These are phyloP conservation scores for Darevskia mixta DNA, from an alignment of 2,797 vertebrate genomes.

Conservation along the genomic window DNA sequence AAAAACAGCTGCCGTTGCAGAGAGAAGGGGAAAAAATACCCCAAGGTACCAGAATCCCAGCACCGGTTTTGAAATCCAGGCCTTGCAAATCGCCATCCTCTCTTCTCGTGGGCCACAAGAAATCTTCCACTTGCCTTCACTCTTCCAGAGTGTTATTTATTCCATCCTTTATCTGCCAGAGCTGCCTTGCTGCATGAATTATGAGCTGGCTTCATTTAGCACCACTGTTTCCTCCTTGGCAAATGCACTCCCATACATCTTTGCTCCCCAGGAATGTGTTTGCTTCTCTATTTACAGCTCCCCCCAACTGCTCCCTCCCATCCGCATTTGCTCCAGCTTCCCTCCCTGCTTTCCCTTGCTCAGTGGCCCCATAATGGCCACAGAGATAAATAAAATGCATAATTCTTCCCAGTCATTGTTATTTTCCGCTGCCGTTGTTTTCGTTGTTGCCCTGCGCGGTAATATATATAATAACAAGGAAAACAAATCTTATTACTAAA, in stretches of 20 bases:
- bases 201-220: conserved; percentile 72
- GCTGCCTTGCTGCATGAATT: conserved; percentile 72
- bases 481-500: conserved; percentile 82
- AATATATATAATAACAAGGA: conserved; percentile 80
- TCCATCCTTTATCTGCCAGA: conserved; percentile 66
- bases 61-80: background rate
- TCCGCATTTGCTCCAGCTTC: conserved; percentile 21
- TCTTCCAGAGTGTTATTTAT: conserved; percentile 65
- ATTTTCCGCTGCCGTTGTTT: conserved; percentile 45
- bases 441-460: conserved; percentile 70
- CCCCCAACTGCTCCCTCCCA: conserved; percentile 51
- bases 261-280: conserved; percentile 65
- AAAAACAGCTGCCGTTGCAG: too few relatives aligned
- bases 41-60: background rate
- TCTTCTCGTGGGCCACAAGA: conserved; percentile 33
- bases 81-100: background rate
- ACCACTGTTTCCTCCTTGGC: conserved; percentile 72
- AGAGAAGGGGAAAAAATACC: background rate
- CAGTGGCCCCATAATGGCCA: conserved; percentile 72
- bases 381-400: conserved; percentile 82
- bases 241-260: conserved; percentile 72
- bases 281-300: conserved; percentile 77
- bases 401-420: conserved; percentile 78
- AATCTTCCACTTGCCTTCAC: conserved; percentile 7
- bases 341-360: conserved; percentile 29